Evolutionary conservation across 2,113 vertebrate species (phyloP).

Genomic region (Asarcornis scutulata): DNA sequence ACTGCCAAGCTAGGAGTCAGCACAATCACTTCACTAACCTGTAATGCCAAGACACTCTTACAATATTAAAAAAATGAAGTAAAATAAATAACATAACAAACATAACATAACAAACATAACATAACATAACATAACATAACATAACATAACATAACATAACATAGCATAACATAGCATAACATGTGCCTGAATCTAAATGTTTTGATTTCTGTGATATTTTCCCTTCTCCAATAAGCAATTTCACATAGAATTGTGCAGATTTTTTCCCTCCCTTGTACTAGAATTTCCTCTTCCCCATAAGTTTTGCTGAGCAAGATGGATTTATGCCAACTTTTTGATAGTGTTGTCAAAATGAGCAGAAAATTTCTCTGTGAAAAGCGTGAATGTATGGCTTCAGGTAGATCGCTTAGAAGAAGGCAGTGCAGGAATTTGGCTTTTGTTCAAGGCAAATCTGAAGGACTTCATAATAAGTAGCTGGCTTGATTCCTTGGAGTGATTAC

Average conservation of each 20-base stretch:
- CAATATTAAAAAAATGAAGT: rapidly evolving
- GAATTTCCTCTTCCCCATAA: background rate
- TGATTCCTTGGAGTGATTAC: background rate
- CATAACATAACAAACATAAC: no score
- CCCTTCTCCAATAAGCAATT: background rate
- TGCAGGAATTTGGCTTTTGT: background rate
- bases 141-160: no score
- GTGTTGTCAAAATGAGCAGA: background rate
- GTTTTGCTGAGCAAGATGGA: background rate
- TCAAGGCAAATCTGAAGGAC: background rate
- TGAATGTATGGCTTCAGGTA: background rate
- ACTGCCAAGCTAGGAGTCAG: background rate
- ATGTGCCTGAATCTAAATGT: rapidly evolving
- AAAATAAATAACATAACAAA: background rate
- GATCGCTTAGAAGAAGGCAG: background rate
- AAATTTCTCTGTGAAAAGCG: background rate
- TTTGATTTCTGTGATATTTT: background rate
- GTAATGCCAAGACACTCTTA: background rate
- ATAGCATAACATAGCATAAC: no score
- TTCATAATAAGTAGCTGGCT: background rate
- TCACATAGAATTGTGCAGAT: background rate
- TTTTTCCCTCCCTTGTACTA: background rate
- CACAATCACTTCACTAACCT: background rate
- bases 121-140: no score
- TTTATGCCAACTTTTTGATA: background rate